These are phyloP conservation scores for Eupithecia vulgata DNA, from an alignment of 2,888 invertebrate species.

Conservation along the genomic window DNA sequence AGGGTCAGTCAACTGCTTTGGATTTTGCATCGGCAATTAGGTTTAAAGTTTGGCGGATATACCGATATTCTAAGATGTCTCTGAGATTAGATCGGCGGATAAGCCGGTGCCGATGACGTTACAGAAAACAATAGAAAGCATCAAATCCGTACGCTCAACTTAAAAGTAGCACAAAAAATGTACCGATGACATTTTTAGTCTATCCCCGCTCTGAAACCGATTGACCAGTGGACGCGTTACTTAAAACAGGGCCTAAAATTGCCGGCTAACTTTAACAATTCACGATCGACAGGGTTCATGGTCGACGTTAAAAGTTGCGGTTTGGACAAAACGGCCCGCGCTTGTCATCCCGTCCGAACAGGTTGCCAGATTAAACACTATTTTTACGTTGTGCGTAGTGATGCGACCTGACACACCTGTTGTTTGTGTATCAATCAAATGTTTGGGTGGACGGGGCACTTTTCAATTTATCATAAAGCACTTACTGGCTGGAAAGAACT, in stretches of 20 bases:
- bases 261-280: slow-evolving; percentile 57
- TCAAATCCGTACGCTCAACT: too few species aligned
- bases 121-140: too few species aligned
- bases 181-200: too few species aligned
- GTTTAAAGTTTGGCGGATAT: too few species aligned
- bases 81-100: too few species aligned
- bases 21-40: too few species aligned
- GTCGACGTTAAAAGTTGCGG: slow-evolving; percentile 64
- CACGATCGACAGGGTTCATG: slow-evolving; percentile 49
- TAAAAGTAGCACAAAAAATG: too few species aligned
- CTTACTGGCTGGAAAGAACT: background rate
- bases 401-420: slow-evolving; percentile 76
- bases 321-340: slow-evolving; percentile 46
- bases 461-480: background rate
- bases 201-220: too few species aligned
- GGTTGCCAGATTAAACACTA: slow-evolving; percentile 81
- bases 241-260: slow-evolving; percentile 44
- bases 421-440: slow-evolving; percentile 48
- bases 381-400: slow-evolving; percentile 80
- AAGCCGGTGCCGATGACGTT: too few species aligned
- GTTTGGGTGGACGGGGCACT: background rate
- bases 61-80: too few species aligned
- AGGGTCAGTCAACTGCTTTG: too few species aligned
- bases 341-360: slow-evolving; percentile 68
- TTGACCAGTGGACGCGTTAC: background rate